Base-by-base conservation (phyloP, 2,113 vertebrate genomes). In the Madoqua kirkii region DNA sequence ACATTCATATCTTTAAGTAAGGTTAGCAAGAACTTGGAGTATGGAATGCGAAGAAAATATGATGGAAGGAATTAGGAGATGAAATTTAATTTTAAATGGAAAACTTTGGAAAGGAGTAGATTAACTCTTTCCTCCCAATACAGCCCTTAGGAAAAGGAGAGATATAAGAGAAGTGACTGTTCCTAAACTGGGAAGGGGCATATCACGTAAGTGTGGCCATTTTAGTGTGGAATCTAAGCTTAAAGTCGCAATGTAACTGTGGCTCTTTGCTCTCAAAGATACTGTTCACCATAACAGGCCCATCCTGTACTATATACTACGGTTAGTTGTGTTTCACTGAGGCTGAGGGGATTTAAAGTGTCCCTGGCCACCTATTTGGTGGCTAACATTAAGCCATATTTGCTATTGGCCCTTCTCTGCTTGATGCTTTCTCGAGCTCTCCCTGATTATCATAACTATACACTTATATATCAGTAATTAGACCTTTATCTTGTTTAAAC, bases 1-100 rank as follows among this genome's bases (percentile, higher is more conserved):
- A 71, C 29, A 31, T 3, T 55, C 13, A n/a, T 81, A 54, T 82
- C 29, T 78, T 59, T 67, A 67, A 71, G 40, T 31, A 93, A 57
- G 45, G 0, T 43, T 45, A n/a, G 23, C 59, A 33, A 74, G 82
- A 92, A 59, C 17, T 17, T 43, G 7, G 19, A 11, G 6, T 45
- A 3, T 17, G 13, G 15, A 13, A n/a, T 57, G 5, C 7, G 8
- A 71, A 78, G 25, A 40, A n/a, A 31, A 67, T n/a, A 10, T 74
- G 15, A 29, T 5, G 25, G 16, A 40, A 36, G 79, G 50, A 43
- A 83, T 31, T 89, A 71, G 27, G 9, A 27, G n/a, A 23, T 40
- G 31, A 95, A 82, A 91, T 13, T 95, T 33, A 27, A 14, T 71
- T 95, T 89, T 91, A 60, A 25, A 25, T 2, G 36, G 9, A 82